These are phyloP conservation scores for Eilema griseolum DNA, from an alignment of 2,888 invertebrate genomes.

Conservation along the genomic window DNA sequence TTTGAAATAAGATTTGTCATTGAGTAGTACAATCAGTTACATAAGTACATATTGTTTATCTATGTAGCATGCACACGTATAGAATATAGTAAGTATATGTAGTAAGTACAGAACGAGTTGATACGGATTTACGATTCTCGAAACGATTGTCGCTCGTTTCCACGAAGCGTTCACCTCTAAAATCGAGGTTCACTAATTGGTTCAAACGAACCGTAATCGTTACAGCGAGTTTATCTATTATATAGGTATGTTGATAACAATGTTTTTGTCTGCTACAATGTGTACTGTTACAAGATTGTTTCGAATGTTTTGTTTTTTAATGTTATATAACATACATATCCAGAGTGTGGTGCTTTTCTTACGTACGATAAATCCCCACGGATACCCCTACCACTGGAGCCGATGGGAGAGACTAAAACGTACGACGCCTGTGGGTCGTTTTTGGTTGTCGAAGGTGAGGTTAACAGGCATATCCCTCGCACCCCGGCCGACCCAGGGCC, in stretches of 20 bases:
- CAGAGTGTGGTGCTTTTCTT: background rate
- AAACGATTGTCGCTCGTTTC: background rate
- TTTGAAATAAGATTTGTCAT: too few species aligned
- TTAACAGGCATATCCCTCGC: too few species aligned
- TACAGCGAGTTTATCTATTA: conserved; percentile 10
- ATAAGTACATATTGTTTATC: too few species aligned
- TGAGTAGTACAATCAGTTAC: too few species aligned
- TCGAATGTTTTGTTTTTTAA: conserved; percentile 1
- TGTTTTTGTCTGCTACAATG: conserved; percentile 5
- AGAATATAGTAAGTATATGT: too few species aligned
- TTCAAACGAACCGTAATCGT: conserved; percentile 18
- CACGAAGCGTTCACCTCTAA: conserved; percentile 3
- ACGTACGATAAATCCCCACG: too few species aligned
- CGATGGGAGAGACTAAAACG: too few species aligned
- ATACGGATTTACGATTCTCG: background rate
- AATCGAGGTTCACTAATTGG: conserved; percentile 10
- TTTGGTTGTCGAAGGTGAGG: too few species aligned
- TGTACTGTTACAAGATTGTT: background rate
- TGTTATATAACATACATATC: background rate
- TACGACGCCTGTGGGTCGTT: too few species aligned
- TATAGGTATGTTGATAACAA: conserved; percentile 8
- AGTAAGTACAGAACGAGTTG: background rate
- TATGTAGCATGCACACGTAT: too few species aligned
- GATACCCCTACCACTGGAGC: too few species aligned
- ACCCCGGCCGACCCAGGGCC: too few species aligned